A percentile compares a stretch with the other conserved stretches of the same genome.
These are phyloP conservation scores for Drosophila leontia DNA, from an alignment of 1,140 invertebrate genomes.

Conservation along the genomic window DNA sequence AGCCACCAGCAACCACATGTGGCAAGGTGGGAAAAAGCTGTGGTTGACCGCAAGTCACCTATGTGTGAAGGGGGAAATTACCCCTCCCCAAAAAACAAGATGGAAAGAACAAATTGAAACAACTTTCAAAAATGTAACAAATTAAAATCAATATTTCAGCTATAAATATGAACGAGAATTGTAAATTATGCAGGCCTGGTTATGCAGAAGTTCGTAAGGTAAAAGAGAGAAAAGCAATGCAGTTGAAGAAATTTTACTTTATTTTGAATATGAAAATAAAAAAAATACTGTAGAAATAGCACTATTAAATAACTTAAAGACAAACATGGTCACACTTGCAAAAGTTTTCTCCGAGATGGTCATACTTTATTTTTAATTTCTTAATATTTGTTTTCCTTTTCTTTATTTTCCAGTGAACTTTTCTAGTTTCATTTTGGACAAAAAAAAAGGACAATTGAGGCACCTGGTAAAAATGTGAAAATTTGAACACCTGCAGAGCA, in stretches of 20 bases:
- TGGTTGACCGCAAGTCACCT: constrained; percentile 38
- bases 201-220: constrained; percentile 14
- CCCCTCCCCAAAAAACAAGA: not conserved
- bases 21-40: constrained; percentile 28
- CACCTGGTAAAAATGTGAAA: constrained; percentile 45
- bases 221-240: not conserved
- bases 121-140: constrained; percentile 58
- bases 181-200: constrained; percentile 58
- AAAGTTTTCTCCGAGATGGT: not conserved
- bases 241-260: not conserved
- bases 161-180: constrained; percentile 64
- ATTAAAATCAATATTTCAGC: constrained; percentile 74
- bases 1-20: constrained; percentile 27
- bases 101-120: constrained; percentile 48
- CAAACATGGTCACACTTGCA: not conserved
- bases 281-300: not conserved
- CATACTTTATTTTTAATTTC: not conserved
- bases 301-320: not conserved
- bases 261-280: no score
- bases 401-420: constrained; percentile 11
- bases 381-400: not conserved
- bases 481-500: constrained; percentile 56
- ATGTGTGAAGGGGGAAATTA: not conserved
- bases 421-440: not conserved
- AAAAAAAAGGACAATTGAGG: constrained; percentile 14